Base-by-base conservation (phyloP, 1,140 invertebrate species). In the Doryteuthis pealeii region DNA sequence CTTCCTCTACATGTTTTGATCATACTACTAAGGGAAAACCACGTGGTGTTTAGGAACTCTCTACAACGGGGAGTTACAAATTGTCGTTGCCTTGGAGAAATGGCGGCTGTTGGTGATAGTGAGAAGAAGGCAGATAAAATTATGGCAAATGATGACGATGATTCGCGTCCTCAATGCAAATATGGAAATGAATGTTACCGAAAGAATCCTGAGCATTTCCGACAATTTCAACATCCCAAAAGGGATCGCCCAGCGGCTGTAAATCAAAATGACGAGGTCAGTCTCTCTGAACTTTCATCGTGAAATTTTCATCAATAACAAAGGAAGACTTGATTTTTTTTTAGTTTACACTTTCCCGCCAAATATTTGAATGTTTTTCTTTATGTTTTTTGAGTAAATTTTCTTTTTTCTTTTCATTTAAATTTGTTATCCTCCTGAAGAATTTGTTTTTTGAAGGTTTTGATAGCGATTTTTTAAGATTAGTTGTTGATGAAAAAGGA, bases 181-280 rank as follows among this genome's bases (percentile, higher is more conserved):
- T 96, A 94, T 85, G 93, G 93, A 45, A 85, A 80, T 28, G 92
- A 92, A 79, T 96, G 94, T 88, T 96, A 96, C 88, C 93, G 95
- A 82, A 94, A 93, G 86, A 96, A 95, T 90, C 87, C 91, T 14
- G 88, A 89, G 0, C 95, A 96, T 89, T 89, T 91, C 58, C 87
- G 91, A 74, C 92, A 92, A 82, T 96, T 91, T 75, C 93, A 93
- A 87, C 95, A 96, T 88, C 93, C 91, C 1, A 33, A 28, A 26
- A n/a, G 12, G n/a, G 40, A 72, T 54, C 15, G 54, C 10, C 10
- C 35, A 72, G 30, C 49, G 2, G 6, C 32, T 28, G 5, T 43
- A 2, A 22, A n/a, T 26, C 32, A 71, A n/a, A 26, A 28, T 30
- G 71, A 45, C 26, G 3, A 49, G 22, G 22, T 45, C 22, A 69